Evolutionary conservation across 1,140 invertebrate genomes (phyloP), one percentile per base, ranked within the genome.

Genomic region (Galleria mellonella): DNA sequence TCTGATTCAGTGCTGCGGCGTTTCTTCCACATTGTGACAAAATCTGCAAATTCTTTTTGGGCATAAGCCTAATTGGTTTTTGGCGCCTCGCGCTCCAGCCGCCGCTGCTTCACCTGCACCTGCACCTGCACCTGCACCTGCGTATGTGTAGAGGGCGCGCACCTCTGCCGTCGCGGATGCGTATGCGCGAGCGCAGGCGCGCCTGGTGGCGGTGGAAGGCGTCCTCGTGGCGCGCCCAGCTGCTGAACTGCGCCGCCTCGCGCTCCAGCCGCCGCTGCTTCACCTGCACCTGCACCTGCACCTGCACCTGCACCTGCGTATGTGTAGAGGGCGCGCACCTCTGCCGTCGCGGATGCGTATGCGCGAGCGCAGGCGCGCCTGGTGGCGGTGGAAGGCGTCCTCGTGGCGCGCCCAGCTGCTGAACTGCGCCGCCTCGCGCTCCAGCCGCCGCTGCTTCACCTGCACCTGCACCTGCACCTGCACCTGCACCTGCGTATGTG

Each of bases 311-410:
- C n/a, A n/a, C n/a, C n/a, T n/a, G n/a, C n/a, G n/a, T n/a, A n/a
- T n/a, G n/a, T n/a, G n/a, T n/a, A 31, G 30, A 31, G 9, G 11
- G 9, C 9, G 15, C 32, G 9, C 0, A 88, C 87, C 88, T 72
- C 96, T 83, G 6, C 97, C 96, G 86, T 98, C 97, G 55, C 98
- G 94, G 32, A 99, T 99, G 47, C 98, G 90, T 47, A 99, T 99
- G 65, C 94, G 92, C 32, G 96, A 98, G 52, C 97, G 87, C 10
- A 98, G 76, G 30, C 95, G 91, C 0, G 95, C 95, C 86, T 97
- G 96, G 62, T 96, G 93, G 50, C 97, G 86, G 77, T 97, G 95
- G 84, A 97, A 97, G 64, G 94, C 92, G 86, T 98, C 97, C 83
- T 99, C 98, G 62, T 98, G 96, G 44, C 92, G 90, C 57, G 95